Evolutionary conservation across 2,888 invertebrate species (phyloP).

Genomic region (Drosophila nr. perissopoda): DNA sequence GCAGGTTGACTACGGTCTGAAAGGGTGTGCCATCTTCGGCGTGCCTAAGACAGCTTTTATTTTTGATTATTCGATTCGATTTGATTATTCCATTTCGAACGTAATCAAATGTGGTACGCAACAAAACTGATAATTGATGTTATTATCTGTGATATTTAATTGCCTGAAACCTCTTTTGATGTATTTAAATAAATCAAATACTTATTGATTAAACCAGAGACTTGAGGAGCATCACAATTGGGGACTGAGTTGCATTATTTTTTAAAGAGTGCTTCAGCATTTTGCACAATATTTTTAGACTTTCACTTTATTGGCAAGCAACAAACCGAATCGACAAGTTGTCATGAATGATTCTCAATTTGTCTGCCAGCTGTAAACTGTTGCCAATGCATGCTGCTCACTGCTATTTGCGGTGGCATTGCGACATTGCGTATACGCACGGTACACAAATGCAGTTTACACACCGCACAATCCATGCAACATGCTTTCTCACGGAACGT

Average conservation of each 20-base stretch:
- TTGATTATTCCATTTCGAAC: not conserved
- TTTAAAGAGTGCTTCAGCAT: not conserved
- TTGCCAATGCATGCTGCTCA: conserved; percentile 10
- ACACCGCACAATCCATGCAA: conserved; percentile 10
- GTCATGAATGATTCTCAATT: conserved; percentile 11
- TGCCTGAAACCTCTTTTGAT: not conserved
- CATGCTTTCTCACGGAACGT: conserved; percentile 1
- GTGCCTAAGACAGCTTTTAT: not conserved
- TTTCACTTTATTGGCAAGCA: not conserved
- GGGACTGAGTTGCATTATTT: not conserved
- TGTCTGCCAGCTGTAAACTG: conserved; percentile 9
- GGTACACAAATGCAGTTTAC: conserved; percentile 18
- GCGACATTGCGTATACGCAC: conserved; percentile 34
- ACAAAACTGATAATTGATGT: not conserved
- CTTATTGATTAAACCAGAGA: not conserved
- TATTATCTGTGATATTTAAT: not conserved
- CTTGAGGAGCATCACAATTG: not conserved
- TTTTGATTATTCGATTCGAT: not conserved
- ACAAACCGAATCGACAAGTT: not conserved
- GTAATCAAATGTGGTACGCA: not conserved
- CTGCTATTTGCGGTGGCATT: conserved; percentile 14
- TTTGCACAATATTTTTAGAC: not conserved
- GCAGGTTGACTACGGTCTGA: not conserved
- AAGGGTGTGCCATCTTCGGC: too few species aligned
- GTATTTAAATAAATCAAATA: not conserved